Evolutionary conservation across 1,140 invertebrate species (phyloP).

Genomic region (Temnothorax nylanderi): DNA sequence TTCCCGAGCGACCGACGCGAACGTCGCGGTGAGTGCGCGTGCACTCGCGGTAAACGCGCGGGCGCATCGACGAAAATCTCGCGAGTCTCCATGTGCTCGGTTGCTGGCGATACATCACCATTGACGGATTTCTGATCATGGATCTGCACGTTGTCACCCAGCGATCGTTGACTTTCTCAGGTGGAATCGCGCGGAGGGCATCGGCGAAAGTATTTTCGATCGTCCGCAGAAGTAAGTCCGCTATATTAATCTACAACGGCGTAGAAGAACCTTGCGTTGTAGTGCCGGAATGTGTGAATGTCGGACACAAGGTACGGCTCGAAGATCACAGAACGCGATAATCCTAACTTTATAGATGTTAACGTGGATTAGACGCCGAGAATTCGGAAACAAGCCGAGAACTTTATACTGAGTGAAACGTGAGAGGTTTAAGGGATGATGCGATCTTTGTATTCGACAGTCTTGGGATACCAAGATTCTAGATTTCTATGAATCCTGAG

Average conservation of each 20-base stretch:
- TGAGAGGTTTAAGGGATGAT: constrained; percentile 9
- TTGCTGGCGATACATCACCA: neutral
- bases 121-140: constrained; percentile 57
- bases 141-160: constrained; percentile 46
- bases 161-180: constrained; percentile 59
- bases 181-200: constrained; percentile 59
- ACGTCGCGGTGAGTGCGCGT: neutral
- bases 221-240: constrained; percentile 66
- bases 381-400: neutral
- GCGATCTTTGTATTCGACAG: neutral
- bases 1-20: constrained; percentile 11
- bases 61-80: constrained; percentile 7
- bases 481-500: neutral
- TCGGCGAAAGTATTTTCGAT: constrained; percentile 62
- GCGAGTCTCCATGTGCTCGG: neutral
- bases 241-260: neutral
- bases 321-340: constrained; percentile 1
- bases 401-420: neutral
- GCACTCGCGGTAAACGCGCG: neutral
- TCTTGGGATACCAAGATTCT: neutral
- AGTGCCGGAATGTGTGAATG: neutral
- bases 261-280: neutral
- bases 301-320: neutral
- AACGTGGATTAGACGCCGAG: neutral
- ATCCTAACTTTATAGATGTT: neutral